Percentiles rank a stretch among this genome's conserved stretches.
These are phyloP conservation scores for Muschampia plurimacula DNA, from an alignment of 2,888 invertebrate species.

Conservation along the genomic window DNA sequence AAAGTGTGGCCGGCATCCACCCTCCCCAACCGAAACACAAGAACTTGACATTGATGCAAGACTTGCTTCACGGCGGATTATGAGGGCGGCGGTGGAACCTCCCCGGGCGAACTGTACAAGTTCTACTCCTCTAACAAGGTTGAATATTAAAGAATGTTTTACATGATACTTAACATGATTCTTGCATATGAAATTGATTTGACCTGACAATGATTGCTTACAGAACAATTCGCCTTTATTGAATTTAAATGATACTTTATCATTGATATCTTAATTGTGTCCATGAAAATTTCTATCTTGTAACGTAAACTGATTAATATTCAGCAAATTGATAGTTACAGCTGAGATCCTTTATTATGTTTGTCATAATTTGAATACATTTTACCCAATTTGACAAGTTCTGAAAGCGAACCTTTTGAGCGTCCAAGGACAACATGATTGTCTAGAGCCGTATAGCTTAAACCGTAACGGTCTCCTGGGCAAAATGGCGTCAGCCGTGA, in stretches of 20 bases:
- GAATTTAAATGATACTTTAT: too few relatives aligned
- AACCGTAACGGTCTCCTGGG: constrained; percentile 30
- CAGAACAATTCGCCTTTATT: too few relatives aligned
- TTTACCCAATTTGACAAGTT: constrained; percentile 17
- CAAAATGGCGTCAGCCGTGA: constrained; percentile 20
- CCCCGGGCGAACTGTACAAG: too few relatives aligned
- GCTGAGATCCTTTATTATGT: not conserved
- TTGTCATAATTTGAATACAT: constrained; percentile 12
- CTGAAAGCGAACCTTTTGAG: constrained; percentile 9
- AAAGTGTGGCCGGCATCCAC: too few relatives aligned
- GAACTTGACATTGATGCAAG: too few relatives aligned
- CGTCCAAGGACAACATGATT: constrained; percentile 8
- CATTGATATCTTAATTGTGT: not conserved
- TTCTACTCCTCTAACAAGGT: too few relatives aligned
- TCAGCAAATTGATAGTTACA: not conserved
- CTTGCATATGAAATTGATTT: not conserved
- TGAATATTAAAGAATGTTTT: constrained; percentile 4
- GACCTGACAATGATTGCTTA: too few relatives aligned
- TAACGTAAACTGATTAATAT: not conserved
- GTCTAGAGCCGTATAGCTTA: constrained; percentile 21
- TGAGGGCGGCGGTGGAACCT: too few relatives aligned
- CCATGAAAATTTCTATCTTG: not conserved
- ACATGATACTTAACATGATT: not conserved
- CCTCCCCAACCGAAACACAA: too few relatives aligned
- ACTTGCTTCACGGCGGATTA: too few relatives aligned